Evolutionary conservation across 2,113 vertebrate species (phyloP), one percentile per base, ranked within the genome.

Genomic region (Ranitomeya variabilis): DNA sequence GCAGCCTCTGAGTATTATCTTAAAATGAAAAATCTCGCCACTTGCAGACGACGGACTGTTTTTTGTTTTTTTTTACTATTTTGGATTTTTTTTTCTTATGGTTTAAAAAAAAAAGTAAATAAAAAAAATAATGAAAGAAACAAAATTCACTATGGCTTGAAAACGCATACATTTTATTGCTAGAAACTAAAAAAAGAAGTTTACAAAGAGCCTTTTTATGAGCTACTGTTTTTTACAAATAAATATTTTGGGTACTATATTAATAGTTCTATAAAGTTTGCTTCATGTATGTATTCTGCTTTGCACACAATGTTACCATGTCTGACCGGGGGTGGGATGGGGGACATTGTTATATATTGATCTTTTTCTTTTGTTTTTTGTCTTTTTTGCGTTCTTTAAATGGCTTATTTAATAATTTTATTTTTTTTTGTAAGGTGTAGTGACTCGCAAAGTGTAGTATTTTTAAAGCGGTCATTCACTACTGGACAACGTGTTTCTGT

Each of bases 211-310:
- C 64, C 71, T 83, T 83, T 88, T 80, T 77, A 88, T 10, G 21
- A 83, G 13, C 67, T 62, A 66, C 67, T 87, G 66, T 88, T 82
- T 88, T 86, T 81, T 71, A 88, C 66, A 64, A 76, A 88, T 80
- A 88, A 64, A 88, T 88, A 88, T 88, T 88, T 88, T 88, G 87
- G 80, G 67, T 83, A 83, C 76, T 55, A 31, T 55, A 57, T 79
- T 79, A 67, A 86, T 77, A 62, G 54, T 80, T 78, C 60, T 80
- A 26, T 87, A 87, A 87, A 9, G 4, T 64, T 78, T 54, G 57
- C 45, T 77, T 45, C 7, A 16, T 57, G n/a, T 74, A 21, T 52
- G 54, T 86, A 18, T 76, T 10, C n/a, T n/a, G 84, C 67, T 60
- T 60, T 45, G 23, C 66, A 85, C 83, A 73, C 19, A 12, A 13